Conservation (phyloP, 1,140 invertebrate species). For the Sitobion miscanthi region DNA sequence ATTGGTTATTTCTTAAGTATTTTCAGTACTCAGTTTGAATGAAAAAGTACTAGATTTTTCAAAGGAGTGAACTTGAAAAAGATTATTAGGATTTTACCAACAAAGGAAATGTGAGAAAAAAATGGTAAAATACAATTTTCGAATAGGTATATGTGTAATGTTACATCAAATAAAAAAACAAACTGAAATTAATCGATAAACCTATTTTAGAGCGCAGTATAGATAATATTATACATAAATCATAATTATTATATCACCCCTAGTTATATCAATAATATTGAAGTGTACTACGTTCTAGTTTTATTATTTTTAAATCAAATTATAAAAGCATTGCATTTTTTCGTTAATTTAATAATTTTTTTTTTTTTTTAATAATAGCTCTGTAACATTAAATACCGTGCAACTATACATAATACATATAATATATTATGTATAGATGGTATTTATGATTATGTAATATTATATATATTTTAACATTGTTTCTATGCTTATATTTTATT, state of each 20-base stretch:
- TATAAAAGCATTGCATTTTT: neutral
- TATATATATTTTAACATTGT: neutral
- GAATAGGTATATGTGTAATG: neutral
- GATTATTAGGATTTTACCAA: neutral
- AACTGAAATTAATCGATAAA: too few relatives aligned
- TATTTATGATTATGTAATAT: too few relatives aligned
- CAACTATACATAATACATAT: neutral
- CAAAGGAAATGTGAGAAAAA: neutral
- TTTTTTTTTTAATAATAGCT: too few relatives aligned
- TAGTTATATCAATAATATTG: neutral
- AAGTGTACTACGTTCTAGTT: neutral
- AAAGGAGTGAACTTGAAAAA: neutral
- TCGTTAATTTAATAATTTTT: neutral
- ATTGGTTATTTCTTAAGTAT: neutral
- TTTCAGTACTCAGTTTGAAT: neutral
- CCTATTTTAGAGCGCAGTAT: too few relatives aligned
- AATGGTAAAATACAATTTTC: neutral
- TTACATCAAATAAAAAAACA: neutral
- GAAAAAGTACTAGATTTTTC: neutral
- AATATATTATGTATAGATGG: neutral
- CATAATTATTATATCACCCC: too few relatives aligned
- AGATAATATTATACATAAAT: too few relatives aligned
- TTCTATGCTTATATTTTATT: neutral
- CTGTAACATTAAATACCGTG: neutral
- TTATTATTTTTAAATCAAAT: neutral